Evolutionary conservation across 2,797 vertebrate species (phyloP), one percentile per base, ranked within the genome.

Genomic region (Muraenolepis orangiensis): DNA sequence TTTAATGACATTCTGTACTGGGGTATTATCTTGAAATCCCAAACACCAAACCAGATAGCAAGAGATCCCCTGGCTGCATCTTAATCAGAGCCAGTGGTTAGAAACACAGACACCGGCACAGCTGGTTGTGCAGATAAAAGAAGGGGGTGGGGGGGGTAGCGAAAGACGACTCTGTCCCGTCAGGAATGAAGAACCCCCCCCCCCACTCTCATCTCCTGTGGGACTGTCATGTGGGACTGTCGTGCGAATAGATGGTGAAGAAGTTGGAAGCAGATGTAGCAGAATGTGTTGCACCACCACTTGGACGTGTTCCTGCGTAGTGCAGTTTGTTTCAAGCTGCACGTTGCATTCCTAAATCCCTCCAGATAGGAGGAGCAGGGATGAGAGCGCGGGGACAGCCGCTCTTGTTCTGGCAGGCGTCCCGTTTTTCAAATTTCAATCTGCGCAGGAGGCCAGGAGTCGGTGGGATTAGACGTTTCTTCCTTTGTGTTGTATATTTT

Each of bases 71-170:
- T 1, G 57, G 57, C 57, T 26, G 57, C 23, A 11, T 64, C 23
- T 64, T 26, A 64, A 64, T 64, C 57, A 26, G 57, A 64, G 57
- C 57, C 57, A 64, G 57, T 64, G 57, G 51, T 64, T 64, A 12
- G n/a, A 64, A 23, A 64, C 23, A 4, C 57, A 64, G n/a, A 64
- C 57, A 26, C 57, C 51, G 23, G 57, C 57, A 26, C 57, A 64
- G 23, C 57, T 64, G 57, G 57, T 12, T 26, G 23, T 64, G 57
- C 8, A 64, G 57, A 64, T 64, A 64, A 64, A 64, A 64, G 57
- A 64, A 23, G 26, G n/a, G 23, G n/a, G 12, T n/a, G n/a, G 57
- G 26, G n/a, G 23, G n/a, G 12, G 57, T 23, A 10, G 26, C n/a
- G n/a, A 26, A 11, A 64, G 57, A 26, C 57, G 23, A 64, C 51